Percentiles rank a stretch among this genome's conserved stretches.
phyloP scores from a whole-genome alignment of 1,140 invertebrate genomes.

The Oryzaephilus surinamensis region DNA sequence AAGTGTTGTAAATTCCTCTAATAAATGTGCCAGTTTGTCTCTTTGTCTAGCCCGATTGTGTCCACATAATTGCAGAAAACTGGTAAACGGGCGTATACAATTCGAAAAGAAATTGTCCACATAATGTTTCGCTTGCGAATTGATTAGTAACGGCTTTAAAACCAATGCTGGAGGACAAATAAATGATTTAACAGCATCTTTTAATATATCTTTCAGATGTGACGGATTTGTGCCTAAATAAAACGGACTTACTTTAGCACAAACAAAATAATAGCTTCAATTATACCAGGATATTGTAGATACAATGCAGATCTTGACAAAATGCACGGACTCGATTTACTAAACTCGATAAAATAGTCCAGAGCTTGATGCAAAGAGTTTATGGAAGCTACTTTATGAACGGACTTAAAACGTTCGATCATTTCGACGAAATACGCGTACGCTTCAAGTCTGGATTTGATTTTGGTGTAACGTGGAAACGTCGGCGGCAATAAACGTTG shows the following conservation, averaged over 20 bases:
- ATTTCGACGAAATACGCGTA: slow-evolving; percentile 77
- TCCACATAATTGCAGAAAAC: slow-evolving; percentile 82
- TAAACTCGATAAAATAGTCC: slow-evolving; percentile 92
- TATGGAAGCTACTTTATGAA: slow-evolving; percentile 71
- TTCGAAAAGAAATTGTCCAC: slow-evolving; percentile 81
- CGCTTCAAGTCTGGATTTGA: slow-evolving; percentile 73
- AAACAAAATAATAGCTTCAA: slow-evolving; percentile 39
- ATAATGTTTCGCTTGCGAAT: slow-evolving; percentile 59
- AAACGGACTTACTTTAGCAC: slow-evolving; percentile 32
- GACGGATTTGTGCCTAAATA: slow-evolving; percentile 41
- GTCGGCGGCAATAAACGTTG: slow-evolving; percentile 90
- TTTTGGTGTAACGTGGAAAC: slow-evolving; percentile 94
- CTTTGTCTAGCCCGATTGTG: slow-evolving; percentile 90
- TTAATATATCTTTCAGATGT: slow-evolving; percentile 67
- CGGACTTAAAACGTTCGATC: slow-evolving; percentile 65
- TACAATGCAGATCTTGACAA: slow-evolving; percentile 87
- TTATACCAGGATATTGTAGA: slow-evolving; percentile 55
- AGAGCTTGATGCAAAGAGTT: slow-evolving; percentile 71
- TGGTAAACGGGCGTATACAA: slow-evolving; percentile 78
- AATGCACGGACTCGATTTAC: slow-evolving; percentile 79
- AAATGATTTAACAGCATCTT: slow-evolving; percentile 75
- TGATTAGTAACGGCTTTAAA: slow-evolving; percentile 23
- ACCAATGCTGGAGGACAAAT: slow-evolving; percentile 78
- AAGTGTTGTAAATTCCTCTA: slow-evolving; percentile 82
- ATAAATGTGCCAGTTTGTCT: slow-evolving; percentile 80